phyloP scores from a whole-genome alignment of 2,797 vertebrate species.

The Pseudochaenichthys georgianus region DNA sequence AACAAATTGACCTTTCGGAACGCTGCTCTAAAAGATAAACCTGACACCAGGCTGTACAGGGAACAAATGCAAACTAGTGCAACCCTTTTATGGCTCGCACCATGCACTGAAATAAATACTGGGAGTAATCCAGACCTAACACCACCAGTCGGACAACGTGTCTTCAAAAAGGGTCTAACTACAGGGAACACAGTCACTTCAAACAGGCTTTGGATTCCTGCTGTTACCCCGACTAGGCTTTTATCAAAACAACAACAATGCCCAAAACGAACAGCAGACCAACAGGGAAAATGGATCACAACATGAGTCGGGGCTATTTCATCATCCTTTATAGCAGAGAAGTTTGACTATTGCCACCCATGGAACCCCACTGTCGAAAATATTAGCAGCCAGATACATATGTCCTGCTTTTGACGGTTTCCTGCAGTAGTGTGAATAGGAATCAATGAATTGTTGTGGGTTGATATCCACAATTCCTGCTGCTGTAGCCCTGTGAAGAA shows the following conservation, averaged over 20 bases:
- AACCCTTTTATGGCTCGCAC: slow-evolving; percentile 15
- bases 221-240: slow-evolving; percentile 56
- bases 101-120: slow-evolving; percentile 29
- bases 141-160: slow-evolving; percentile 28
- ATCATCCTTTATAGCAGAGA: slow-evolving; percentile 31
- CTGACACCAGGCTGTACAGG: slow-evolving; percentile 8
- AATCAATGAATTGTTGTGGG: neutral
- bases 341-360: slow-evolving; percentile 25
- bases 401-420: neutral
- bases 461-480: neutral
- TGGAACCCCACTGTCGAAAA: slow-evolving; percentile 1
- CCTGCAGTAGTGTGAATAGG: slow-evolving; percentile 7
- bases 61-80: slow-evolving; percentile 36
- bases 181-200: slow-evolving; percentile 47
- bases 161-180: slow-evolving; percentile 47
- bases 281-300: slow-evolving; percentile 56
- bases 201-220: slow-evolving; percentile 53
- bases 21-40: slow-evolving; percentile 27
- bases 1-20: slow-evolving; percentile 41
- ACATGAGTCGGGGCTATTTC: slow-evolving; percentile 43
- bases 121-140: slow-evolving; percentile 37
- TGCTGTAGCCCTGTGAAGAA: neutral
- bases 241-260: slow-evolving; percentile 65
- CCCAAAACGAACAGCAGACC: slow-evolving; percentile 46
- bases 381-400: no score